phyloP scores from a whole-genome alignment of 2,113 vertebrate genomes.

The Cochlearius cochlearius region DNA sequence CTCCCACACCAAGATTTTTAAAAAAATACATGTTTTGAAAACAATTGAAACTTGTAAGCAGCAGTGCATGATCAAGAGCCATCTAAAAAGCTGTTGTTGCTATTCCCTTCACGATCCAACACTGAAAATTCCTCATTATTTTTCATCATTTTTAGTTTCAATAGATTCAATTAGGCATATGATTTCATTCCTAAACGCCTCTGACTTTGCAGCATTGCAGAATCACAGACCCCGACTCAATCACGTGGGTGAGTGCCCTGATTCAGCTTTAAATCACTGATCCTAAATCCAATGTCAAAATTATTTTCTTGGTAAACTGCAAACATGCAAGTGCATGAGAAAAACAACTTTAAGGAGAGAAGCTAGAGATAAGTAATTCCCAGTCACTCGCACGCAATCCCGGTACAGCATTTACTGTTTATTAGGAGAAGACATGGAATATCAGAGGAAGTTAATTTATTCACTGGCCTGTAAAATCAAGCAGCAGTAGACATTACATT shows the following conservation, averaged over 20 bases:
- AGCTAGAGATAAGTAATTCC: slow-evolving; percentile 15
- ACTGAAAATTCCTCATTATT: neutral
- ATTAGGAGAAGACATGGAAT: slow-evolving; percentile 33
- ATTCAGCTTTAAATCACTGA: neutral
- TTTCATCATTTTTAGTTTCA: neutral
- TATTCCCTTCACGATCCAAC: neutral
- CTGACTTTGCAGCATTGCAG: neutral
- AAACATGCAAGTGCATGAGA: slow-evolving; percentile 5
- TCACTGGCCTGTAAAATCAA: slow-evolving; percentile 49
- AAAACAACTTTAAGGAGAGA: neutral
- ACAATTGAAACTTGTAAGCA: neutral
- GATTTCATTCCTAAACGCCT: neutral
- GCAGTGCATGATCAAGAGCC: neutral
- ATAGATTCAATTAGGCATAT: neutral
- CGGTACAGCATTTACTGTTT: slow-evolving; percentile 17
- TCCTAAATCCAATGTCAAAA: neutral
- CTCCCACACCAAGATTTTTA: neutral
- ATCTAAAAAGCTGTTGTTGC: neutral
- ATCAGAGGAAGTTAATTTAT: slow-evolving; percentile 43
- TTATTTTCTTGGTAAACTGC: neutral
- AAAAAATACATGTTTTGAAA: neutral
- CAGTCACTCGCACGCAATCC: neutral
- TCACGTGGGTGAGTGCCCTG: neutral
- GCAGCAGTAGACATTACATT: slow-evolving; percentile 1
- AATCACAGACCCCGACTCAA: neutral